Evolutionary conservation across 1,140 invertebrate genomes (phyloP).

Genomic region (Carposina sasakii): DNA sequence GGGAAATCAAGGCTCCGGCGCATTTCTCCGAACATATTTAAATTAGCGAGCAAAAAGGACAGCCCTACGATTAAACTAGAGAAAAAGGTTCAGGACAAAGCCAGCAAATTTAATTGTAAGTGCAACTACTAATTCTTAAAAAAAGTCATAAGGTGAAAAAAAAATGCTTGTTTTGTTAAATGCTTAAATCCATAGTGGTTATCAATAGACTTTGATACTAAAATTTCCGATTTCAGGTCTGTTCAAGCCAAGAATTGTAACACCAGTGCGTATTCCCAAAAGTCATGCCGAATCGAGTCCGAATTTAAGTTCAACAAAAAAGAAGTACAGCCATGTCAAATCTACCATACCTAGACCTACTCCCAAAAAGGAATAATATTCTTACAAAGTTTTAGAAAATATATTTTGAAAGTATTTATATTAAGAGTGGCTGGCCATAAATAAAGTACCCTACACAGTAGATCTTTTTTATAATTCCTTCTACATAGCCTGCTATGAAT

Average conservation of each 20-base stretch:
- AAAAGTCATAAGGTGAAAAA: no score
- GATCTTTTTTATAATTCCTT: background rate
- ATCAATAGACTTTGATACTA: no score
- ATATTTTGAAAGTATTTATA: no score
- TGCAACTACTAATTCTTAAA: constrained; percentile 7
- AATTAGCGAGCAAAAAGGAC: constrained; percentile 37
- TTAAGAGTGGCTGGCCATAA: no score
- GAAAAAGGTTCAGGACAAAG: constrained; percentile 33
- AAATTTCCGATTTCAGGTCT: constrained; percentile 36
- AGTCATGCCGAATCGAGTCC: constrained; percentile 30
- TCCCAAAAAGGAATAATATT: constrained; percentile 48
- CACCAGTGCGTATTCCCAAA: constrained; percentile 31
- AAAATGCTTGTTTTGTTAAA: no score
- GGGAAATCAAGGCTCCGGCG: constrained; percentile 37
- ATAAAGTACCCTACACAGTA: no score
- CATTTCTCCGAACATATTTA: constrained; percentile 50
- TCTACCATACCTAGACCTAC: constrained; percentile 57
- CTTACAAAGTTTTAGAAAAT: no score
- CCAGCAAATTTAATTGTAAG: constrained; percentile 48
- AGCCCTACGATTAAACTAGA: constrained; percentile 26
- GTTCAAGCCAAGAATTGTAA: constrained; percentile 41
- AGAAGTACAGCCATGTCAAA: constrained; percentile 57
- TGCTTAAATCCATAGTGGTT: no score
- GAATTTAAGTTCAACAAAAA: constrained; percentile 39
- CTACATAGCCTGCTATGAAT: constrained; percentile 11